These are phyloP conservation scores for Oegoconia quadripuncta DNA, from an alignment of 2,888 invertebrate genomes.

Conservation along the genomic window DNA sequence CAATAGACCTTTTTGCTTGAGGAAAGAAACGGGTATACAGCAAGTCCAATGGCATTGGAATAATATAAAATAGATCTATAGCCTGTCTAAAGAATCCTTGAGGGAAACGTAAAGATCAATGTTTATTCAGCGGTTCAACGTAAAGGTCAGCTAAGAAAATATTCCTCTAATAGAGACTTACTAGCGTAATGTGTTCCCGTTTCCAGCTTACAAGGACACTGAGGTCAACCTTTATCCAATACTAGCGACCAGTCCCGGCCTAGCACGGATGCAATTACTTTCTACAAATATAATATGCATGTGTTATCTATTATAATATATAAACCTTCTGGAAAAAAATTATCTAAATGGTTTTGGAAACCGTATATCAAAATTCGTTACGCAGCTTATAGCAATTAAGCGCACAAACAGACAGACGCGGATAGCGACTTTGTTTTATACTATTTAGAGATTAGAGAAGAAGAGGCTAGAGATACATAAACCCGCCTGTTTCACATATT, in stretches of 20 bases:
- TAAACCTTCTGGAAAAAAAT: too few species aligned
- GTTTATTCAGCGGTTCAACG: conserved; percentile 29
- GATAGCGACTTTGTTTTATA: too few species aligned
- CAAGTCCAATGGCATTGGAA: background rate
- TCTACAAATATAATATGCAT: too few species aligned
- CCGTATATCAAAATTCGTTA: too few species aligned
- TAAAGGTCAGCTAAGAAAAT: conserved; percentile 34
- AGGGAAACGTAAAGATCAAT: conserved; percentile 9
- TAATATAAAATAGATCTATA: background rate
- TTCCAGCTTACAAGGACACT: background rate
- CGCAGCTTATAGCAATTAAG: too few species aligned
- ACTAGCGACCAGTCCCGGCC: background rate
- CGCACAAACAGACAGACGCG: too few species aligned
- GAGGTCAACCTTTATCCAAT: background rate
- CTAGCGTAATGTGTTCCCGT: conserved; percentile 2
- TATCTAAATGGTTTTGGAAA: too few species aligned
- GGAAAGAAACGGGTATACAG: conserved; percentile 26
- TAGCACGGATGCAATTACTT: too few species aligned
- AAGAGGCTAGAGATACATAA: too few species aligned
- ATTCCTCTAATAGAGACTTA: conserved; percentile 34
- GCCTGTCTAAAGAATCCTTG: background rate
- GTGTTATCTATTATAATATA: too few species aligned
- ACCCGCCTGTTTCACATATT: too few species aligned
- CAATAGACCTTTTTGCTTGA: conserved; percentile 38
- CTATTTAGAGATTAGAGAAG: too few species aligned